Evolutionary conservation across 2,888 invertebrate species (phyloP).

Genomic region (Drosophila atroscutellata): DNA sequence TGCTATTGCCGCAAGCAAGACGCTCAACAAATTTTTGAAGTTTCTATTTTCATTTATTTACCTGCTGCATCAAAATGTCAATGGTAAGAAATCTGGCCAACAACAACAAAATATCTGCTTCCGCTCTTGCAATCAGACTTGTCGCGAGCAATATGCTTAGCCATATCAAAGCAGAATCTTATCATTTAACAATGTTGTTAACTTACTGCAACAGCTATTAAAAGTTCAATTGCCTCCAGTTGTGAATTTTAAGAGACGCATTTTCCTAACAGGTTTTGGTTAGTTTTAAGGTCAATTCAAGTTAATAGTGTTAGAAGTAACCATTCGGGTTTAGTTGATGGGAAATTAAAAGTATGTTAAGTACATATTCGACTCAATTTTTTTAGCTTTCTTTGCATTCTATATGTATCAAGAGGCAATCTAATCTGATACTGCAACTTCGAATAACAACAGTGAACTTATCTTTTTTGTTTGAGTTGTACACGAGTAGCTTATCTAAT

Average conservation of each 20-base stretch:
- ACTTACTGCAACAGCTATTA: constrained; percentile 21
- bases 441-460: neutral
- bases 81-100: neutral
- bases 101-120: constrained; percentile 22
- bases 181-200: constrained; percentile 47
- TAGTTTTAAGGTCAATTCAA: neutral
- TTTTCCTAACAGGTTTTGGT: neutral
- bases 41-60: constrained; percentile 11
- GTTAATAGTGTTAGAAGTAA: neutral
- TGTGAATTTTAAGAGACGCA: neutral
- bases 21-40: constrained; percentile 21
- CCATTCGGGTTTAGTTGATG: neutral
- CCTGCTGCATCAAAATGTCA: constrained; percentile 1
- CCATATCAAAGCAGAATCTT: constrained; percentile 48
- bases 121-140: constrained; percentile 17
- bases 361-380: neutral
- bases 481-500: constrained; percentile 16
- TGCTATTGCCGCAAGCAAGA: constrained; percentile 19
- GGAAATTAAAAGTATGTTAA: neutral
- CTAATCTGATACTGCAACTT: constrained; percentile 1
- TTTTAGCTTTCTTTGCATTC: constrained; percentile 8
- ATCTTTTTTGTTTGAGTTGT: constrained; percentile 17
- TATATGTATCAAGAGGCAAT: neutral
- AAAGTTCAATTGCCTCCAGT: constrained; percentile 26
- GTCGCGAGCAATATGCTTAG: neutral